Evolutionary conservation across 1,140 invertebrate genomes (phyloP).

Genomic region (Ditylenchus dipsaci): DNA sequence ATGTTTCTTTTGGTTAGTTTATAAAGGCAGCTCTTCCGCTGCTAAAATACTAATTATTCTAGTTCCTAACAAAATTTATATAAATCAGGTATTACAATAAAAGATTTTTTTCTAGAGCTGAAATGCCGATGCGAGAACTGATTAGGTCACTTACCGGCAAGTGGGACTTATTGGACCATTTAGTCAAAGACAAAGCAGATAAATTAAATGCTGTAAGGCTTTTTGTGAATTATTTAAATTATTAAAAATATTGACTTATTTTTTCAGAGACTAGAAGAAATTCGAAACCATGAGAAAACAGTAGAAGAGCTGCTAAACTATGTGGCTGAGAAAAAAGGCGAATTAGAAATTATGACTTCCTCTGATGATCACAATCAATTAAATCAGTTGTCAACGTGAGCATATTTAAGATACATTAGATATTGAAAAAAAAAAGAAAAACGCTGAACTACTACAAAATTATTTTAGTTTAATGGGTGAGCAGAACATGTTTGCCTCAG

Average conservation of each 20-base stretch:
- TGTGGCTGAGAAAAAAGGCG: conserved; percentile 20
- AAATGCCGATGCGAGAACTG: conserved; percentile 25
- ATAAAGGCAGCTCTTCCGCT: too few relatives aligned
- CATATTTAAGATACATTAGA: background rate
- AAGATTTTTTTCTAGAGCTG: conserved; percentile 4
- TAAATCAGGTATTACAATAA: too few relatives aligned
- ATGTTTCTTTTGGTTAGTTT: too few relatives aligned
- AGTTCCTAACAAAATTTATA: too few relatives aligned
- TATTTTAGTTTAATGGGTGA: conserved; percentile 62
- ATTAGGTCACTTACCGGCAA: conserved; percentile 15
- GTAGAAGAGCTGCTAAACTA: conserved; percentile 35
- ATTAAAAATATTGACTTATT: too few relatives aligned
- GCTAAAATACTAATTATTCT: too few relatives aligned
- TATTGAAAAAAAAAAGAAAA: background rate
- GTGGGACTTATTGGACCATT: conserved; percentile 39
- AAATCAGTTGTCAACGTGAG: conserved; percentile 48
- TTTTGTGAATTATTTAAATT: too few relatives aligned
- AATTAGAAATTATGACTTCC: conserved; percentile 30
- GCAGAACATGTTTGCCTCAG: conserved; percentile 66
- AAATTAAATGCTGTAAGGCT: conserved; percentile 13
- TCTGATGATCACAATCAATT: conserved; percentile 61
- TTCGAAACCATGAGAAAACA: conserved; percentile 22
- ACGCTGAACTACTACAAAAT: background rate
- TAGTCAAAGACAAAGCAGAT: conserved; percentile 29
- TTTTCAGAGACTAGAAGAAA: conserved; percentile 25